phyloP scores from a whole-genome alignment of 2,113 vertebrate genomes.

The Nibea albiflora region DNA sequence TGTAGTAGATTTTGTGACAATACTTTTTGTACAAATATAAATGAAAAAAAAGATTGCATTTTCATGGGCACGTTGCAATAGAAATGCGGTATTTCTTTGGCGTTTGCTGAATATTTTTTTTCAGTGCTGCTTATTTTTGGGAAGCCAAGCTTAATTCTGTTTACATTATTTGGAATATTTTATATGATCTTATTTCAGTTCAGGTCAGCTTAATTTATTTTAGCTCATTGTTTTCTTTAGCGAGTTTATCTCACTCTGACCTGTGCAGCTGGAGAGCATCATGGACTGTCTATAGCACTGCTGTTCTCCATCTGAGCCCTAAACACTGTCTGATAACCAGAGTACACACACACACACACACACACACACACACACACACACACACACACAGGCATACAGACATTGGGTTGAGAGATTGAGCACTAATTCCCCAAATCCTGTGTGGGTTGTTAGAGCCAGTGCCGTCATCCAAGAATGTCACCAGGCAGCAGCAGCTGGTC shows the following conservation, averaged over 20 bases:
- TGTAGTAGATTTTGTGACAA: not conserved
- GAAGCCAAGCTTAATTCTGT: not conserved
- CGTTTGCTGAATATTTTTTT: not conserved
- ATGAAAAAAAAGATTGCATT: not conserved
- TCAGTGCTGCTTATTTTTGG: not conserved
- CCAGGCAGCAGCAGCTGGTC: slow-evolving; percentile 68
- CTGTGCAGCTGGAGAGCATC: slow-evolving; percentile 50
- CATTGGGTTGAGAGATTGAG: slow-evolving; percentile 42
- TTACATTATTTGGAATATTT: not conserved
- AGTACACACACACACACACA: slow-evolving; percentile 25
- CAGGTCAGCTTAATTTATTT: slow-evolving; percentile 25
- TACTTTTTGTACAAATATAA: not conserved
- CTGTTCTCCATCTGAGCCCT: slow-evolving; percentile 62
- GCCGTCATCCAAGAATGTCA: slow-evolving; percentile 69
- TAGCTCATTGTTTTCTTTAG: slow-evolving; percentile 17
- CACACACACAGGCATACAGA: slow-evolving; percentile 10
- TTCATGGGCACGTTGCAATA: not conserved
- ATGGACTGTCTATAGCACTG: slow-evolving; percentile 37
- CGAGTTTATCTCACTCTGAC: slow-evolving; percentile 44
- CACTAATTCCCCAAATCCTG: slow-evolving; percentile 68
- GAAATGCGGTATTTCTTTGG: not conserved
- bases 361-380: slow-evolving; percentile 36
- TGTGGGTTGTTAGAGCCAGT: slow-evolving; percentile 66
- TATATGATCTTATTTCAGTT: not conserved
- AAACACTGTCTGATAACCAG: slow-evolving; percentile 57